Evolutionary conservation across 2,113 vertebrate genomes (phyloP).

Genomic region (Rana temporaria): DNA sequence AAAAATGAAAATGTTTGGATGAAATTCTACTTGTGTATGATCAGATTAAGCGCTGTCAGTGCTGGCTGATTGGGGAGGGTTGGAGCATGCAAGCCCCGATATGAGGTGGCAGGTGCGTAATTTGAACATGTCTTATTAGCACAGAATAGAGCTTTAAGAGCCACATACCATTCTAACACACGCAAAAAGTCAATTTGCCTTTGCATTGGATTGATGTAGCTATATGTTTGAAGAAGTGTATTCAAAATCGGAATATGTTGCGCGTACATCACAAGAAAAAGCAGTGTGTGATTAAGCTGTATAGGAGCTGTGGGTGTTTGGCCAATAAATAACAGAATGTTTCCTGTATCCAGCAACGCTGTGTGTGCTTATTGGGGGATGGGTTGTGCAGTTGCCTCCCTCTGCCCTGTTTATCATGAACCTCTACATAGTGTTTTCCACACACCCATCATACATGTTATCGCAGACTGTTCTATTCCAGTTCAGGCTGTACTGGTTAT

Average conservation of each 20-base stretch:
- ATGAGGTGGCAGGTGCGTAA: too few species aligned
- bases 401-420: conserved; percentile 19
- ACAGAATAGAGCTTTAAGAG: too few species aligned
- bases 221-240: neutral
- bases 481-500: conserved; percentile 14
- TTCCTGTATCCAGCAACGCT: neutral
- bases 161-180: too few species aligned
- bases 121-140: too few species aligned
- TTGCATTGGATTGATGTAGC: neutral
- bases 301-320: neutral
- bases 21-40: too few species aligned
- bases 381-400: neutral
- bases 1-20: too few species aligned
- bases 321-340: conserved; percentile 4
- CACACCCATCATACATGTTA: conserved; percentile 42
- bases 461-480: neutral
- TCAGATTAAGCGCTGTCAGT: too few species aligned
- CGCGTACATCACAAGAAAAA: neutral
- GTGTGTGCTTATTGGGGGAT: neutral
- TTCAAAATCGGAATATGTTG: neutral
- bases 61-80: too few species aligned
- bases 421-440: neutral
- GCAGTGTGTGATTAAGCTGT: neutral
- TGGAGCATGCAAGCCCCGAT: too few species aligned
- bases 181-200: too few species aligned